Base-by-base conservation (phyloP, 2,888 invertebrate species). In the Enoplolaimus lenunculus region DNA sequence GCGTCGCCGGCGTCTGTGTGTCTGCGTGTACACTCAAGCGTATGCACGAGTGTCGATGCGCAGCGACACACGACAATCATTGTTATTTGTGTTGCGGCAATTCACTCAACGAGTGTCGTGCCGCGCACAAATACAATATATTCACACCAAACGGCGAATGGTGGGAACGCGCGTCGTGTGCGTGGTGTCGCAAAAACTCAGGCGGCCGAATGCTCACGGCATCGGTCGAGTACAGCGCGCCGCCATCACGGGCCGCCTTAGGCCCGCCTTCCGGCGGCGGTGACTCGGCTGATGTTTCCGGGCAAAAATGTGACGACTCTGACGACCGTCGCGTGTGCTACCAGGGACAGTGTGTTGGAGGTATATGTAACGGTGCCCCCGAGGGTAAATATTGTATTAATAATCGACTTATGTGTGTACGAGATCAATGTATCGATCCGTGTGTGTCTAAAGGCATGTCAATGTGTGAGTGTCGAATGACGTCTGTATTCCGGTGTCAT, bases 51-150 rank as follows among this genome's bases (percentile, higher is more conserved):
- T 80, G 80, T 68, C 74, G 76, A 26, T 80, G 80, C 69, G 77
- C 80, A 71, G 73, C 73, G 0, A 78, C 79, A 70, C 78, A 79
- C 72, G 80, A 80, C 74, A 75, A 77, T 72, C 79, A 78, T 72
- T 80, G 80, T 73, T 80, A 80, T 72, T 73, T 80, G 34, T 80
- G 80, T 71, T 79, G 79, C 68, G 79, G 79, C 33, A 78, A 75
- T 68, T 74, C 74, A 64, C 70, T 75, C 34, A 72, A 77, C 70
- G 74, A 74, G 34, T 79, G 79, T 72, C 72, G 74, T 64, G 77
- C 79, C 1, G 79, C 79, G 2, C 80, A 80, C 72, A 29, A 66
- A 13, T 69, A 69, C 34, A 7, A 29, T 65, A 66, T 71, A 72
- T 75, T 29, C 71, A 78, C 77, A 68, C 74, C 77, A 2, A 79